These are phyloP conservation scores for Eudyptes chrysolophus DNA, from an alignment of 2,113 vertebrate genomes.

Conservation along the genomic window DNA sequence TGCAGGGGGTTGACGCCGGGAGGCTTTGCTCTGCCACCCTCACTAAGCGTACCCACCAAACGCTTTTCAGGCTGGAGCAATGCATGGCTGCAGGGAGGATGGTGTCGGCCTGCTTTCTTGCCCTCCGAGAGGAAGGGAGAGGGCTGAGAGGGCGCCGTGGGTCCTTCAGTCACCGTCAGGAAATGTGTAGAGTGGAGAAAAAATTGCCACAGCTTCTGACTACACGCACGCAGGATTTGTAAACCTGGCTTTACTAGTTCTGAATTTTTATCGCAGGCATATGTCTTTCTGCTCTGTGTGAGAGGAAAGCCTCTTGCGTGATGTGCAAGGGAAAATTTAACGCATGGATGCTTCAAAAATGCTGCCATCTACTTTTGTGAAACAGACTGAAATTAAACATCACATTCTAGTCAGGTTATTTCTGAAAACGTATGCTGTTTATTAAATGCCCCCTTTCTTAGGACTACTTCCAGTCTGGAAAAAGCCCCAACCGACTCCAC, in stretches of 20 bases:
- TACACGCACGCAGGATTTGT: background rate
- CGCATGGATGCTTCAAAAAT: background rate
- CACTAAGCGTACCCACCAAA: background rate
- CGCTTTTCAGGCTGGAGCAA: background rate
- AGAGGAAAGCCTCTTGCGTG: background rate
- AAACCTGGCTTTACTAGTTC: background rate
- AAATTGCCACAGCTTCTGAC: background rate
- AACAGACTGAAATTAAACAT: background rate
- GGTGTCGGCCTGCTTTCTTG: background rate
- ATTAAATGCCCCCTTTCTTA: background rate
- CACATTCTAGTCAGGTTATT: background rate
- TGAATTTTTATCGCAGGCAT: background rate
- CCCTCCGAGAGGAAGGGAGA: background rate
- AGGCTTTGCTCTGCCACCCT: background rate
- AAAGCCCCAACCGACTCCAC: background rate
- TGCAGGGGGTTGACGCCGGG: fast-evolving
- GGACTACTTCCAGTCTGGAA: background rate
- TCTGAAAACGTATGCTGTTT: background rate
- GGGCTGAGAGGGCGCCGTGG: fast-evolving
- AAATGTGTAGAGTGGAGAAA: background rate
- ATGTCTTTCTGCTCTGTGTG: background rate
- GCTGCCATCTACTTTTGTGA: background rate
- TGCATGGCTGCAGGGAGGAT: background rate
- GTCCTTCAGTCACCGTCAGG: background rate
- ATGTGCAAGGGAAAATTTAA: background rate